Percentiles rank a stretch among this genome's conserved stretches.
Evolutionary conservation across 92 coral and sea anemone genomes (phyloP).

Genomic region (Micromussa lordhowensis): DNA sequence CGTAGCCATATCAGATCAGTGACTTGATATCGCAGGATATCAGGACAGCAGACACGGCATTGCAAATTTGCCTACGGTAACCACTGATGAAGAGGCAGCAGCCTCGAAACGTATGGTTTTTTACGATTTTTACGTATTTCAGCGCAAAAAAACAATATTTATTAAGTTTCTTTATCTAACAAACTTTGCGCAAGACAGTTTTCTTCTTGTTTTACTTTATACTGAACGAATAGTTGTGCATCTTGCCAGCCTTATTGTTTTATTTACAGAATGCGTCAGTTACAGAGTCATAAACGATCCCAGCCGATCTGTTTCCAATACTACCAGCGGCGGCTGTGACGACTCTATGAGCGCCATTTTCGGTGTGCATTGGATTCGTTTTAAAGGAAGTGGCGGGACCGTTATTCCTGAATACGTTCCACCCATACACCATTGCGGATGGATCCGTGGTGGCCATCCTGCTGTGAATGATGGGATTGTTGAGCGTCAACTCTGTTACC

Average conservation of each 20-base stretch:
- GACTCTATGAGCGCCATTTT: background rate
- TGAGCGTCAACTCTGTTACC: background rate
- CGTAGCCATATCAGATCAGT: no score
- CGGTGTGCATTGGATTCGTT: background rate
- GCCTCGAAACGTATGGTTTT: no score
- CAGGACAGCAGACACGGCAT: no score
- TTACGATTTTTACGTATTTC: no score
- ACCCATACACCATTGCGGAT: background rate
- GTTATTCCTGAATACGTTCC: background rate
- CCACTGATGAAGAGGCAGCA: no score
- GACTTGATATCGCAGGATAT: no score
- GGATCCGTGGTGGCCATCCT: slow-evolving; percentile 10
- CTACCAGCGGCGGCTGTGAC: background rate
- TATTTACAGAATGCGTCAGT: background rate
- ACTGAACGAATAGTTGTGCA: no score
- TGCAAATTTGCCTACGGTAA: no score
- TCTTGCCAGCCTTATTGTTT: background rate
- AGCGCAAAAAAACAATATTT: no score
- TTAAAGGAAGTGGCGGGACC: background rate
- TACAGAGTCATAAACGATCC: background rate
- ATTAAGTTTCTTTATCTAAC: no score
- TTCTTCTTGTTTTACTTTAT: no score
- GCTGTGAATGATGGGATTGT: background rate
- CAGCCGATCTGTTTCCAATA: background rate
- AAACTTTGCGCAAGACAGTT: no score